Evolutionary conservation across 2,113 vertebrate genomes (phyloP).

Genomic region (Gila orcuttii): DNA sequence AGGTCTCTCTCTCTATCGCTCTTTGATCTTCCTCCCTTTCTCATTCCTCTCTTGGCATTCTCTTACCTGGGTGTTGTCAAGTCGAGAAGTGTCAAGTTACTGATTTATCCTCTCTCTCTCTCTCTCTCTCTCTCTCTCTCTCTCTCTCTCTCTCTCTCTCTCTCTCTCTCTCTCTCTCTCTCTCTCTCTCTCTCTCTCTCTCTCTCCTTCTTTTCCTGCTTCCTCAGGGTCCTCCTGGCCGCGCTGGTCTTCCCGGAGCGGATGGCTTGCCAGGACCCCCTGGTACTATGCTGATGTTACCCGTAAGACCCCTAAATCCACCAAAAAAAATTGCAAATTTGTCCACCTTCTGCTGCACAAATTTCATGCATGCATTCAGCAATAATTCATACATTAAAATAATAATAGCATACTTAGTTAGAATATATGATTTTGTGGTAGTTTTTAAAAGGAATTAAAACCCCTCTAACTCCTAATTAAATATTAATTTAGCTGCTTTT

Average conservation of each 20-base stretch:
- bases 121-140: too few species aligned
- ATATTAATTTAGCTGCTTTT: neutral
- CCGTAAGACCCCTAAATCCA: slow-evolving; percentile 77
- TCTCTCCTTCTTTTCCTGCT: neutral
- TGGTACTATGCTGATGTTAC: slow-evolving; percentile 96
- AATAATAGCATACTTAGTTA: neutral
- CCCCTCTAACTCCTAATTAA: neutral
- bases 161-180: too few species aligned
- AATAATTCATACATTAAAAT: neutral
- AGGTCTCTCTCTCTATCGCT: slow-evolving; percentile 7
- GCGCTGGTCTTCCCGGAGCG: slow-evolving; percentile 91
- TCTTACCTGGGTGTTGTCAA: slow-evolving; percentile 34
- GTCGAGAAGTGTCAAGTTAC: slow-evolving; percentile 10
- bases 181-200: neutral
- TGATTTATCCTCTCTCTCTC: neutral
- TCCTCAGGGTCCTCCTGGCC: slow-evolving; percentile 88
- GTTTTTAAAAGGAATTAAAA: neutral
- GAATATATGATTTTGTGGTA: neutral
- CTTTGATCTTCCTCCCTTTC: neutral
- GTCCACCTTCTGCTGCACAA: neutral
- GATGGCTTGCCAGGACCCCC: slow-evolving; percentile 94
- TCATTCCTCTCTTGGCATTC: slow-evolving; percentile 5
- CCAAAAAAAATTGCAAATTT: neutral
- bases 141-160: too few species aligned
- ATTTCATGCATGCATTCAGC: neutral